phyloP scores from a whole-genome alignment of 1,140 invertebrate genomes.

The Polypedilum pembai region DNA sequence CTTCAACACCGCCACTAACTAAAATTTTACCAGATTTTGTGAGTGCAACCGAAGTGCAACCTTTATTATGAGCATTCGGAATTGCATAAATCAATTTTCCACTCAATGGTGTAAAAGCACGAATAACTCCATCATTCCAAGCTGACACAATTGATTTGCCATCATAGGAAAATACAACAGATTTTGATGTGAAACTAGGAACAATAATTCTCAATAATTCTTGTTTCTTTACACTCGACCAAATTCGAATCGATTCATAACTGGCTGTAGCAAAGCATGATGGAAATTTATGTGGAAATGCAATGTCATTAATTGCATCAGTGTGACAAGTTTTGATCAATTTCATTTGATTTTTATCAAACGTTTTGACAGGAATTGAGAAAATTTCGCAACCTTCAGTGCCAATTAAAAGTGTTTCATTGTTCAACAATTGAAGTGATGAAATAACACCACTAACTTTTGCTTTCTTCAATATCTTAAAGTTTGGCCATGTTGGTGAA shows the following conservation, averaged over 20 bases:
- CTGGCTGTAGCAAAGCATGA: constrained; percentile 81
- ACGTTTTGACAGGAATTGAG: constrained; percentile 60
- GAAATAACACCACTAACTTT: constrained; percentile 56
- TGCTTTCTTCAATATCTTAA: constrained; percentile 51
- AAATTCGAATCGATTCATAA: constrained; percentile 75
- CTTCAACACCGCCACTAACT: constrained; percentile 81
- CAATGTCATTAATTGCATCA: constrained; percentile 67
- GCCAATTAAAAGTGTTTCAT: constrained; percentile 57
- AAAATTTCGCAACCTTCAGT: constrained; percentile 77
- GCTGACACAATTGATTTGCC: constrained; percentile 69
- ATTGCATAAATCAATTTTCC: constrained; percentile 73
- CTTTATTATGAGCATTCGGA: constrained; percentile 78
- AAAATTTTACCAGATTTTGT: constrained; percentile 63
- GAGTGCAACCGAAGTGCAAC: constrained; percentile 51
- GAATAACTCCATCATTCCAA: constrained; percentile 84
- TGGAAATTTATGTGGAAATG: constrained; percentile 73
- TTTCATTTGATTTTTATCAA: constrained; percentile 47
- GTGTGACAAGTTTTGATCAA: constrained; percentile 76
- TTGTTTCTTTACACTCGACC: constrained; percentile 64
- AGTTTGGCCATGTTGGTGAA: constrained; percentile 49
- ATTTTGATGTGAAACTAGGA: constrained; percentile 76
- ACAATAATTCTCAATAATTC: constrained; percentile 77
- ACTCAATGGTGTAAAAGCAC: constrained; percentile 74
- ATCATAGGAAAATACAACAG: constrained; percentile 65
- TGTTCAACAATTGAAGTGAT: constrained; percentile 52